Percentiles rank a stretch among this genome's conserved stretches.
These are phyloP conservation scores for Xyliphius kryptos DNA, from an alignment of 2,113 vertebrate species.

Conservation along the genomic window DNA sequence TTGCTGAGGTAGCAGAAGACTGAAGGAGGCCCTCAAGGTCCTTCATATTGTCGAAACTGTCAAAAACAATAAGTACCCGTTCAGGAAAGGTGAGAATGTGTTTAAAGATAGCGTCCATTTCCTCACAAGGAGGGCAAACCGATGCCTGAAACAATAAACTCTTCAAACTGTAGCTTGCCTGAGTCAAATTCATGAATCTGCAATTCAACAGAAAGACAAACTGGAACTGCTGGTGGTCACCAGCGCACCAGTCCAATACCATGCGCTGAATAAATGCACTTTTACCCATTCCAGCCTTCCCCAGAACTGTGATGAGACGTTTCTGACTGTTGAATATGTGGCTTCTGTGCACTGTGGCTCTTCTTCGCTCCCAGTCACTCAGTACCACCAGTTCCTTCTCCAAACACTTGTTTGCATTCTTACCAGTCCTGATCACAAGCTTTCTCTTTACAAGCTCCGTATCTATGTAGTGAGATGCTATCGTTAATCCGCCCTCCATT, in stretches of 20 bases:
- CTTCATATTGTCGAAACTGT: conserved; percentile 77
- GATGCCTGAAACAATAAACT: conserved; percentile 70
- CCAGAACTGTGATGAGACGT: conserved; percentile 52
- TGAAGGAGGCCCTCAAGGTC: conserved; percentile 67
- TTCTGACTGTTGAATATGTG: conserved; percentile 60
- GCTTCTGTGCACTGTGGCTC: conserved; percentile 42
- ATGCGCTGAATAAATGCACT: conserved; percentile 72
- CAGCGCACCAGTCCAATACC: conserved; percentile 77
- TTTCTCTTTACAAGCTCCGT: conserved; percentile 61
- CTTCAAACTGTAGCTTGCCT: conserved; percentile 60
- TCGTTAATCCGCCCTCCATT: conserved; percentile 48
- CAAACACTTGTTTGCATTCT: conserved; percentile 61
- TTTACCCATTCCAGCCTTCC: conserved; percentile 80
- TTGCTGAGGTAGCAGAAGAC: conserved; percentile 22
- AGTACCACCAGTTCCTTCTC: conserved; percentile 71
- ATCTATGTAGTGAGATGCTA: conserved; percentile 67
- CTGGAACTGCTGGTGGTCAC: conserved; percentile 72
- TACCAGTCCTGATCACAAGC: conserved; percentile 57
- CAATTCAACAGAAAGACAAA: conserved; percentile 78
- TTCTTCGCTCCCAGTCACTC: conserved; percentile 63
- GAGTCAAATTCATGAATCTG: conserved; percentile 56
- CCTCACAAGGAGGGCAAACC: conserved; percentile 41
- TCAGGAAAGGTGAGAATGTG: conserved; percentile 67
- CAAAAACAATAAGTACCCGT: conserved; percentile 79
- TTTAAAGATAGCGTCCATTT: conserved; percentile 58